These are phyloP conservation scores for Melanotus villosus DNA, from an alignment of 2,888 invertebrate species.

Conservation along the genomic window DNA sequence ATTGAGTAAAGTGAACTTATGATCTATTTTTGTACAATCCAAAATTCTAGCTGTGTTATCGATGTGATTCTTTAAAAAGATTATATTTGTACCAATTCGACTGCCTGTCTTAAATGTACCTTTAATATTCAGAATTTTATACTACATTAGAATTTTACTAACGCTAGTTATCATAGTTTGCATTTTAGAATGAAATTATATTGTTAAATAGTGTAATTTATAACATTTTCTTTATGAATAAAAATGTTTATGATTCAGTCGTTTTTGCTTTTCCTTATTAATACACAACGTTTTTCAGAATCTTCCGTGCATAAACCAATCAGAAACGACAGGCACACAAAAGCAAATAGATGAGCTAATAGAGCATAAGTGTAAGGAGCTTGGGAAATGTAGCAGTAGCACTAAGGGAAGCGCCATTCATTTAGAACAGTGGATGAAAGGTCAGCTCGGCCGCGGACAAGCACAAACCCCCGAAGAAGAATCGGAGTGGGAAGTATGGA, in stretches of 20 bases:
- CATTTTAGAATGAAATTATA: conserved; percentile 58
- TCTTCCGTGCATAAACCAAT: conserved; percentile 62
- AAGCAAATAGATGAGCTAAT: conserved; percentile 74
- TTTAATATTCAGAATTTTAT: conserved; percentile 43
- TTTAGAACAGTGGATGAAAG: conserved; percentile 86
- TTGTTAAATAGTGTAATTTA: conserved; percentile 58
- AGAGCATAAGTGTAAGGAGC: conserved; percentile 76
- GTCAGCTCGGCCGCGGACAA: conserved; percentile 74
- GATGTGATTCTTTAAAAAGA: conserved; percentile 60
- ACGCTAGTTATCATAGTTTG: conserved; percentile 48
- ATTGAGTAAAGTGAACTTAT: conserved; percentile 22
- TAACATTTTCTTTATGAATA: conserved; percentile 37
- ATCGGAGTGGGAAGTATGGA: conserved; percentile 78
- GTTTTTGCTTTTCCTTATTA: conserved; percentile 49
- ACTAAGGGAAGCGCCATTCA: conserved; percentile 82
- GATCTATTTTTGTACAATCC: conserved; percentile 45
- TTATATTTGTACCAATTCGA: conserved; percentile 62
- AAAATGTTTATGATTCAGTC: conserved; percentile 34
- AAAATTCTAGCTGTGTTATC: conserved; percentile 57
- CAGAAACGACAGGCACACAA: conserved; percentile 61
- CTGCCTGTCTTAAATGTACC: conserved; percentile 61
- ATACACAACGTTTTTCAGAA: conserved; percentile 61
- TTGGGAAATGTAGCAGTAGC: conserved; percentile 74
- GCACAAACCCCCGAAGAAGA: conserved; percentile 66
- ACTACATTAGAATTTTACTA: conserved; percentile 43